These are phyloP conservation scores for Nematostella vectensis DNA, from an alignment of 92 coral and sea anemone genomes.

Conservation along the genomic window DNA sequence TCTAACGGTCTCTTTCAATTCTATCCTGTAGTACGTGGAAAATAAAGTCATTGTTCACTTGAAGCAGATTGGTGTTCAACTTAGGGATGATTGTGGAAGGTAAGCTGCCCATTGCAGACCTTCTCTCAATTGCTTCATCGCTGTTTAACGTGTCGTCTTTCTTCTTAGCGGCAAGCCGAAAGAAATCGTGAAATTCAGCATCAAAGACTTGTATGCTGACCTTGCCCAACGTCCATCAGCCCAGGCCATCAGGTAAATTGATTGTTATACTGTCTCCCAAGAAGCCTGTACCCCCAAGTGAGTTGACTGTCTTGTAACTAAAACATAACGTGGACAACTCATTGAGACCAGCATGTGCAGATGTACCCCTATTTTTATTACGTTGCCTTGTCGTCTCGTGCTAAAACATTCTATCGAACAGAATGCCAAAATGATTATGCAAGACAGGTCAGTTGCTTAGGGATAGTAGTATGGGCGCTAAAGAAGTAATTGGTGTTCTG, in stretches of 20 bases:
- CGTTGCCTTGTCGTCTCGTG: not conserved
- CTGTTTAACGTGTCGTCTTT: not conserved
- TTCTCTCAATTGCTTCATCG: not conserved
- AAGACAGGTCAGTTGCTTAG: too few species aligned
- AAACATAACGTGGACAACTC: too few species aligned
- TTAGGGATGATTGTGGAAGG: conserved; percentile 63
- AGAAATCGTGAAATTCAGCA: conserved; percentile 55
- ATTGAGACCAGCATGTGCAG: too few species aligned
- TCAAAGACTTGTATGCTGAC: conserved; percentile 73
- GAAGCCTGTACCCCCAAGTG: too few species aligned
- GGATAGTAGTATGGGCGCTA: too few species aligned
- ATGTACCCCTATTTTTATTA: not conserved
- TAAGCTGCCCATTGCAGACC: conserved; percentile 1
- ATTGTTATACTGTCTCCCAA: not conserved
- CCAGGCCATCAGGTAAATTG: conserved; percentile 79
- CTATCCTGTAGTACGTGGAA: conserved; percentile 80
- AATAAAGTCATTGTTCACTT: conserved; percentile 68
- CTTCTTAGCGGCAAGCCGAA: conserved; percentile 20
- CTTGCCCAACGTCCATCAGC: conserved; percentile 91
- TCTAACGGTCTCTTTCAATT: too few species aligned
- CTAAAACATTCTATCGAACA: too few species aligned
- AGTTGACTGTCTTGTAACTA: too few species aligned
- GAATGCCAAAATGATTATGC: too few species aligned
- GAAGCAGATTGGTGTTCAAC: conserved; percentile 60
- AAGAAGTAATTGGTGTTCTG: too few species aligned